These are phyloP conservation scores for Cepphus grylle DNA, from an alignment of 2,113 vertebrate species.

Conservation along the genomic window DNA sequence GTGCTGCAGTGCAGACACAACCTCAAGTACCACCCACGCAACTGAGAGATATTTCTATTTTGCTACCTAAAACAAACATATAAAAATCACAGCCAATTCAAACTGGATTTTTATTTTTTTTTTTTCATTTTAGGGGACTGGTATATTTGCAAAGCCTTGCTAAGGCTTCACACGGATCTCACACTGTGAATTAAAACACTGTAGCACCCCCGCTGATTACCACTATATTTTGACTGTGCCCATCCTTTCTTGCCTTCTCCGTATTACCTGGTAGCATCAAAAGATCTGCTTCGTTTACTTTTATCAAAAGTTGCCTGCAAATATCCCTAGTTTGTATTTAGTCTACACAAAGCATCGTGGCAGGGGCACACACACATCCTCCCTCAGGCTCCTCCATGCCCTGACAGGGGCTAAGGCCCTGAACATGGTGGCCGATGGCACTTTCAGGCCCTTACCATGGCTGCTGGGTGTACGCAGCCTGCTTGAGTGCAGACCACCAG, in stretches of 20 bases:
- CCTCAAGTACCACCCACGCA: not conserved
- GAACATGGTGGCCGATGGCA: not conserved
- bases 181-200: not conserved
- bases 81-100: not conserved
- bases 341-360: not conserved
- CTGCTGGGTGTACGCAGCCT: not conserved
- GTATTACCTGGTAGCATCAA: not conserved
- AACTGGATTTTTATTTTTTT: not conserved
- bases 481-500: not conserved
- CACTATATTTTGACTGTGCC: not conserved
- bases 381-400: not conserved
- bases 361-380: not conserved
- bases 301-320: slow-evolving; percentile 28
- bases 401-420: not conserved
- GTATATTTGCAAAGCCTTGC: not conserved
- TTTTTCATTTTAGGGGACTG: not conserved
- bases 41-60: not conserved
- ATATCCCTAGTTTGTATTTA: slow-evolving; percentile 17
- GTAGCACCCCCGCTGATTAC: not conserved
- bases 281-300: slow-evolving; percentile 52
- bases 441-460: too few relatives aligned
- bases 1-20: not conserved
- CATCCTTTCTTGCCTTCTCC: slow-evolving; percentile 7
- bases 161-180: not conserved
- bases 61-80: not conserved